These are phyloP conservation scores for Vultur gryphus DNA, from an alignment of 2,797 vertebrate genomes.

Conservation along the genomic window DNA sequence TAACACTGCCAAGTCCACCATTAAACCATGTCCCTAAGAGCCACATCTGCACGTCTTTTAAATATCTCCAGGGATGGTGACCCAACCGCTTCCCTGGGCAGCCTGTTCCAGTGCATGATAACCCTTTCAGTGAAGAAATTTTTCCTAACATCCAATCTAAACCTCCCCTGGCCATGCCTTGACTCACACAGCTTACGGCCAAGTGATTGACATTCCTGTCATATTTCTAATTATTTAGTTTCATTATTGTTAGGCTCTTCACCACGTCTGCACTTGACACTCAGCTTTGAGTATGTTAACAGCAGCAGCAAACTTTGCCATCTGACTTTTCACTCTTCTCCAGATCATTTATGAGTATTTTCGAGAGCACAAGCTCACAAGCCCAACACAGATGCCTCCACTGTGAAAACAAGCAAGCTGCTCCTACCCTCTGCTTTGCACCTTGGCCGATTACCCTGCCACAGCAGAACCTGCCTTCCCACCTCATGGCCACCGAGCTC, in stretches of 20 bases:
- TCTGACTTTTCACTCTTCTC: neutral
- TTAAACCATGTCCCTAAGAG: neutral
- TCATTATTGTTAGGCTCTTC: neutral
- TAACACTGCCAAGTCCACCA: neutral
- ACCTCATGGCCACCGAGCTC: accelerated
- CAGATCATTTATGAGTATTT: neutral
- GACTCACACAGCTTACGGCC: neutral
- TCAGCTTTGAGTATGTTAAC: neutral
- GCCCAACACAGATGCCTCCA: neutral
- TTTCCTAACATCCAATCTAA: neutral
- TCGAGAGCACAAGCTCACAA: neutral
- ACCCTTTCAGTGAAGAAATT: neutral
- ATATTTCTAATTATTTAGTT: neutral
- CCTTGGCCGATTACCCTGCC: neutral
- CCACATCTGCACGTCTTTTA: neutral
- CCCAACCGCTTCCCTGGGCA: neutral
- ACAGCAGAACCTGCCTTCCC: neutral
- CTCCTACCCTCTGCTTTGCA: neutral
- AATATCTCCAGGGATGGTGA: neutral
- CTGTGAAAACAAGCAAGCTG: neutral
- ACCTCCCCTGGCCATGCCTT: neutral
- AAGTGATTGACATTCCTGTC: neutral
- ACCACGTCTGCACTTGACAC: neutral
- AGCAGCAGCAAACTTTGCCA: neutral
- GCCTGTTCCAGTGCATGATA: neutral